Evolutionary conservation across 2,113 vertebrate species (phyloP), one percentile per base, ranked within the genome.

Genomic region (Vidua chalybeata): DNA sequence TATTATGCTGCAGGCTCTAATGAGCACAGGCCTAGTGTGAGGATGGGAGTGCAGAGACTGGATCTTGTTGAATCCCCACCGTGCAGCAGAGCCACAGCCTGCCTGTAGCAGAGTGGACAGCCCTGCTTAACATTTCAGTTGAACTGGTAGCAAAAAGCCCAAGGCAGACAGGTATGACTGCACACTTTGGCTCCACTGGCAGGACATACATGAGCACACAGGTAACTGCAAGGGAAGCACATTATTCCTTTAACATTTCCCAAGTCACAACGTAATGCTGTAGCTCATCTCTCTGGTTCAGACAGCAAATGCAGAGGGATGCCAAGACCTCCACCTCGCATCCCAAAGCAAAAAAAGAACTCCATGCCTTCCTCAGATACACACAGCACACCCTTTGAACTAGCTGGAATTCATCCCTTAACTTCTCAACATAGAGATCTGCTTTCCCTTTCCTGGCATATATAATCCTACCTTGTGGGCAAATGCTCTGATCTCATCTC

Each of bases 391-490:
- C 58, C 84, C 93, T 91, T 76, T 93, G 77, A 90, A 89, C 92
- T 89, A 94, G 45, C 62, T 93, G 90, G 92, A 94, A 84, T 91
- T 82, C 0, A 0, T 81, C 76, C 80, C 87, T 94, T 55, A 72
- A 74, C 61, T 76, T 72, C 87, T 66, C 80, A 77, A 26, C 45
- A 51, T 0, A 45, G 63, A 92, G 76, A 90, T 86, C 56, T 95
- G 56, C 63, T 89, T 92, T 87, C 78, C 59, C 78, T 89, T 88
- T 83, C 72, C 87, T 77, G 67, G 93, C 72, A 87, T 92, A 83
- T 87, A 89, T 93, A 95, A 93, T 97, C 75, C 94, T 93, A 96
- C 84, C 95, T 94, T 5, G 9, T 94, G 95, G 91, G 90, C 80
- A 88, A 94, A 86, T 37, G 84, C 89, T 91, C 90, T 93, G 90